Percentiles rank a stretch among this genome's conserved stretches.
These are phyloP conservation scores for Megalurothrips usitatus DNA, from an alignment of 2,888 invertebrate genomes.

Conservation along the genomic window DNA sequence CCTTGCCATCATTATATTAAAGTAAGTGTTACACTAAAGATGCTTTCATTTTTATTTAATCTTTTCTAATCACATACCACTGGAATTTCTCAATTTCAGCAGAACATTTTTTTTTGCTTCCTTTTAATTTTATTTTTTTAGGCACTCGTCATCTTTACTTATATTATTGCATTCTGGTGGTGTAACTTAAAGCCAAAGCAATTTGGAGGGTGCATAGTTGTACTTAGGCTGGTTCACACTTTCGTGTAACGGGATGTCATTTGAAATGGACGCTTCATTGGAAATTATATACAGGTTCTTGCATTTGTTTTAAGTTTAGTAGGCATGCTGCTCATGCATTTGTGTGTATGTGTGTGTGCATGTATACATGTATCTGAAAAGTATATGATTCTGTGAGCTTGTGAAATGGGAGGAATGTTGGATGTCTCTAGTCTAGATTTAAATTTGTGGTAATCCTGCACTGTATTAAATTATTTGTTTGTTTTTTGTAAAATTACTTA, in stretches of 20 bases:
- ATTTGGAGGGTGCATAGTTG: too few relatives aligned
- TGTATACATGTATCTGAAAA: background rate
- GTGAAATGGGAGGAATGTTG: background rate
- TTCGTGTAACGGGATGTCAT: too few relatives aligned
- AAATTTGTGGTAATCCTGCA: background rate
- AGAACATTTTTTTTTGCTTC: background rate
- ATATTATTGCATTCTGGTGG: background rate
- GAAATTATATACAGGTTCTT: background rate
- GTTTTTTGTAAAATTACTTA: background rate
- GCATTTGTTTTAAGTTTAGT: background rate
- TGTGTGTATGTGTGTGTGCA: background rate
- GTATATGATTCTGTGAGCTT: background rate
- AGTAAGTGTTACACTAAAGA: background rate
- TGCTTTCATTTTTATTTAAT: background rate
- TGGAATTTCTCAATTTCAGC: background rate
- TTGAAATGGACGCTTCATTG: too few relatives aligned
- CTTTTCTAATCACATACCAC: background rate
- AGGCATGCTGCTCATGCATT: background rate
- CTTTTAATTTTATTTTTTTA: background rate
- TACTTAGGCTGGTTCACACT: too few relatives aligned
- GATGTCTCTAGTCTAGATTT: slow-evolving; percentile 6
- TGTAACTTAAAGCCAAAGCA: background rate
- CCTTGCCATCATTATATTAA: background rate
- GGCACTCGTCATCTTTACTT: background rate
- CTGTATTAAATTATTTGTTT: background rate